These are phyloP conservation scores for Rhinolophus ferrumequinum DNA, from an alignment of 2,113 vertebrate species.

Conservation along the genomic window DNA sequence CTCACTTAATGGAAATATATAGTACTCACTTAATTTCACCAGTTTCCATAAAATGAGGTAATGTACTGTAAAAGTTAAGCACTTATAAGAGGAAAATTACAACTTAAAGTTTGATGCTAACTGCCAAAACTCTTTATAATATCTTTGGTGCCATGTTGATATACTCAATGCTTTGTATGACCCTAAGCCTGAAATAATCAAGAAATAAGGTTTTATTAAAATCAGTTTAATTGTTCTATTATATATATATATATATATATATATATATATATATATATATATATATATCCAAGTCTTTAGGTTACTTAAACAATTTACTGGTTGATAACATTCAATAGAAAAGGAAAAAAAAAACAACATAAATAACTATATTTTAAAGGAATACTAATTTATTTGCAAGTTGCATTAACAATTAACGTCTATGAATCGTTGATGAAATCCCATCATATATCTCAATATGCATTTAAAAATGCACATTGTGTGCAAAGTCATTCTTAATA, in stretches of 20 bases:
- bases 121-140: neutral
- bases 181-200: neutral
- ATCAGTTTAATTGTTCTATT: neutral
- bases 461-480: neutral
- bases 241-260: neutral
- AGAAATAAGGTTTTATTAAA: neutral
- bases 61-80: conserved; percentile 73
- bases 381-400: neutral
- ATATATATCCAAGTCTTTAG: neutral
- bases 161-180: neutral
- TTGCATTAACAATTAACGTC: neutral
- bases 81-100: conserved; percentile 21
- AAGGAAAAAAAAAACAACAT: neutral
- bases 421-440: neutral
- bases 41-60: conserved; percentile 67
- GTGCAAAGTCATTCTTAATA: neutral
- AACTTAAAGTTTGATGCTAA: conserved; percentile 44
- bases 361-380: neutral
- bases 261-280: neutral
- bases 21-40: conserved; percentile 58
- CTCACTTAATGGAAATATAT: conserved; percentile 75
- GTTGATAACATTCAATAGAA: neutral
- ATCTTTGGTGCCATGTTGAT: neutral
- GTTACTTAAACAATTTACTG: neutral
- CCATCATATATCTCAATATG: neutral